phyloP scores from a whole-genome alignment of 2,113 vertebrate genomes.

The Hucho hucho region DNA sequence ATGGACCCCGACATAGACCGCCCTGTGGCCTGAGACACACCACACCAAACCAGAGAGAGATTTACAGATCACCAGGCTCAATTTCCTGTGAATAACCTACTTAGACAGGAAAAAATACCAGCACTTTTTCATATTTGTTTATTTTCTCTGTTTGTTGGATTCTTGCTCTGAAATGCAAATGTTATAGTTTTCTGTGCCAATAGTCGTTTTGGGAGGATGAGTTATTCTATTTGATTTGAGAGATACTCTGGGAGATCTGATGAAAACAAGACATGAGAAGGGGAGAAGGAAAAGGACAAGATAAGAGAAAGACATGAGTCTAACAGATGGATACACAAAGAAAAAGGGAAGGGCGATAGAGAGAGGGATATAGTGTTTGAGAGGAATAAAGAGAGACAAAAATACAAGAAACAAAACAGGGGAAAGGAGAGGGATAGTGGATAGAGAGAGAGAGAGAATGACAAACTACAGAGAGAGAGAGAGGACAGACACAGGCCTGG shows the following conservation, averaged over 20 bases:
- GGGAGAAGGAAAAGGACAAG: background rate
- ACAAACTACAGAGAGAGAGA: background rate
- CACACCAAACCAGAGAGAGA: background rate
- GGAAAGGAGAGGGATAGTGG: background rate
- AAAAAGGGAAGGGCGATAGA: background rate
- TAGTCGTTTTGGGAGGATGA: slow-evolving; percentile 41
- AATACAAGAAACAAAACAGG: background rate
- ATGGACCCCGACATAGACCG: slow-evolving; percentile 91
- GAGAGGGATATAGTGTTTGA: background rate
- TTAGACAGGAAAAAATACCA: no score
- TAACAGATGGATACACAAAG: background rate
- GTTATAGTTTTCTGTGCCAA: slow-evolving; percentile 37
- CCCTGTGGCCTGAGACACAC: slow-evolving; percentile 82
- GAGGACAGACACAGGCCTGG: no score
- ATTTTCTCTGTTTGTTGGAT: slow-evolving; percentile 14
- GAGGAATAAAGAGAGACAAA: background rate
- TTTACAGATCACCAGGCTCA: no score
- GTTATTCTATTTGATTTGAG: slow-evolving; percentile 42
- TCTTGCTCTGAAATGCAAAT: slow-evolving; percentile 22
- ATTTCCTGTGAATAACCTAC: no score
- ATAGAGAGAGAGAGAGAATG: background rate
- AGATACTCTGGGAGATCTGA: slow-evolving; percentile 4
- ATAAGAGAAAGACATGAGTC: background rate
- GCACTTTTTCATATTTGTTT: no score
- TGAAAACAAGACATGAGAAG: background rate